Percentiles rank a stretch among this genome's conserved stretches.
Conservation (phyloP, 2,797 vertebrate species). For the Manis crassicaudata region DNA sequence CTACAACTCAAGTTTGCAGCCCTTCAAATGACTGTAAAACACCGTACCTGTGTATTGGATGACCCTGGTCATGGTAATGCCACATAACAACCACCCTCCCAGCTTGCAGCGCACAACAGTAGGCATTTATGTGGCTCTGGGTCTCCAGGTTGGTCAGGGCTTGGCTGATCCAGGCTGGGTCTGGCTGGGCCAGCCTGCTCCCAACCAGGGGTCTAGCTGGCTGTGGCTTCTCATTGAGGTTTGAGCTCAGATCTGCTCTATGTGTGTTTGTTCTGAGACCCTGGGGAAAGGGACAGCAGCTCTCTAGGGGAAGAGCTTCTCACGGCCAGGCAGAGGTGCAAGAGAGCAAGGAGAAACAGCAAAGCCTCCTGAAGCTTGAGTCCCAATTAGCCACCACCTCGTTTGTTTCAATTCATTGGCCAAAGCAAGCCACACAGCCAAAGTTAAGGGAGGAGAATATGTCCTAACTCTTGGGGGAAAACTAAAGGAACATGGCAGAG, state of each 20-base stretch:
- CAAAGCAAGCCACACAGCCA: neutral
- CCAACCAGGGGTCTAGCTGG: neutral
- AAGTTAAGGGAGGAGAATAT: neutral
- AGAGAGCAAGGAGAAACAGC: neutral
- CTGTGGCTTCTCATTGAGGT: neutral
- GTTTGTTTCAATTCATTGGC: neutral
- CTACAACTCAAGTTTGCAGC: neutral
- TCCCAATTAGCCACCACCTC: rapidly evolving
- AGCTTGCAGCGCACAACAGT: too few relatives aligned
- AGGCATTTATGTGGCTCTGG: neutral
- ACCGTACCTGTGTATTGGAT: neutral
- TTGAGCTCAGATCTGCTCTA: neutral
- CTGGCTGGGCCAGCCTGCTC: neutral
- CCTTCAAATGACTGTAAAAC: neutral
- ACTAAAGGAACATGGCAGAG: neutral
- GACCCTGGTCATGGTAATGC: too few relatives aligned
- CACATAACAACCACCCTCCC: neutral
- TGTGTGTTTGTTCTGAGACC: neutral
- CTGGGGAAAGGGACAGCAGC: neutral
- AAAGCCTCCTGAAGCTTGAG: neutral
- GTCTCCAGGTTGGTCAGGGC: neutral
- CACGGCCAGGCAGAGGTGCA: neutral
- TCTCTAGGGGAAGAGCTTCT: neutral
- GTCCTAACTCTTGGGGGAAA: neutral
- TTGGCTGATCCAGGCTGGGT: neutral